Percentiles rank a stretch among this genome's conserved stretches.
Evolutionary conservation across 92 coral and sea anemone species (phyloP).

Genomic region (Bergia puertoricense): DNA sequence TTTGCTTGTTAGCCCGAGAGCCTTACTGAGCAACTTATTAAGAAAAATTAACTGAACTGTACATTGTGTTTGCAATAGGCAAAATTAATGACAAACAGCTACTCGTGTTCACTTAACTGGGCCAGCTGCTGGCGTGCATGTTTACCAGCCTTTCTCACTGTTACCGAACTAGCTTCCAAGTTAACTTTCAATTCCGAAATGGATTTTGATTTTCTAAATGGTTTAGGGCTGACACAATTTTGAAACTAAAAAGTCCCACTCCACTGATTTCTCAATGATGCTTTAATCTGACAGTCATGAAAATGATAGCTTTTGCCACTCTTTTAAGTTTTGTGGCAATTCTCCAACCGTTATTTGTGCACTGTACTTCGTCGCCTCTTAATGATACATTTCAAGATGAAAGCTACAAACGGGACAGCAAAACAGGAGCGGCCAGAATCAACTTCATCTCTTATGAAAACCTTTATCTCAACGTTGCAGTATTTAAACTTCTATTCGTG

Average conservation of each 20-base stretch:
- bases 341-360: not conserved
- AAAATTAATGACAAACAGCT: not conserved
- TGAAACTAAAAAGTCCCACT: not conserved
- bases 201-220: constrained; percentile 14
- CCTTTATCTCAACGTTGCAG: constrained; percentile 2
- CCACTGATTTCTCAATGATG: not conserved
- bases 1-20: constrained; percentile 13
- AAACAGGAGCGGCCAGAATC: not conserved
- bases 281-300: not conserved
- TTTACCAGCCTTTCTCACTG: not conserved
- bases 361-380: not conserved
- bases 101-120: not conserved
- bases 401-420: constrained; percentile 1
- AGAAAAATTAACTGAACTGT: not conserved
- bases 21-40: not conserved
- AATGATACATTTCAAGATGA: constrained; percentile 7
- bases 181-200: not conserved
- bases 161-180: not conserved
- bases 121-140: not conserved
- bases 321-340: not conserved
- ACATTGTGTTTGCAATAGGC: not conserved
- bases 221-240: not conserved
- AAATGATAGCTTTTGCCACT: not conserved
- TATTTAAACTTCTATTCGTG: not conserved
- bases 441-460: constrained; percentile 15